Conservation (phyloP, 2,888 invertebrate species). For the Habrosyne pyritoides region DNA sequence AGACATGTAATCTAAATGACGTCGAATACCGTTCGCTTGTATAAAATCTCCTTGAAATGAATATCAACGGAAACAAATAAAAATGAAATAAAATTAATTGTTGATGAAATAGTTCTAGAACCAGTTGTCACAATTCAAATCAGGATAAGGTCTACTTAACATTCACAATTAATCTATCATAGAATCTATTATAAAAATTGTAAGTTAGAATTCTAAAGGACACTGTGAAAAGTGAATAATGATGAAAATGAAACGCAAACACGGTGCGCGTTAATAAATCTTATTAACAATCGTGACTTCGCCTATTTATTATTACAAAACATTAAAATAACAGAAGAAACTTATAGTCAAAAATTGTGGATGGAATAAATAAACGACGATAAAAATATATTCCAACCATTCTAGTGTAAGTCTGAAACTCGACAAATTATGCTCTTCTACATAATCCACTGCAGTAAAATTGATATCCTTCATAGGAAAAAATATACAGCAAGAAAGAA, state of each 20-base stretch:
- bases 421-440: neutral
- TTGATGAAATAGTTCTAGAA: neutral
- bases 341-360: slow-evolving; percentile 13
- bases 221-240: slow-evolving; percentile 27
- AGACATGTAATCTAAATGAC: neutral
- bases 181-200: neutral
- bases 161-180: neutral
- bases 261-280: slow-evolving; percentile 39
- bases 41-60: neutral
- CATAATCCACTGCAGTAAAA: neutral
- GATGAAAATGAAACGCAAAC: slow-evolving; percentile 33
- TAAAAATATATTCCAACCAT: neutral
- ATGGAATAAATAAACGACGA: neutral
- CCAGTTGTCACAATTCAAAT: neutral
- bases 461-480: neutral
- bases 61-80: neutral
- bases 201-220: slow-evolving; percentile 1
- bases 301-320: slow-evolving; percentile 13
- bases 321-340: slow-evolving; percentile 16
- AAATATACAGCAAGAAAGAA: slow-evolving; percentile 19
- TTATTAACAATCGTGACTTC: slow-evolving; percentile 44
- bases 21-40: neutral
- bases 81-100: neutral
- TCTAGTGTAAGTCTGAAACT: neutral
- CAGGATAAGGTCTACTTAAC: neutral